Conservation (phyloP, 2,113 vertebrate genomes). For the Tricholaema leucomelas region DNA sequence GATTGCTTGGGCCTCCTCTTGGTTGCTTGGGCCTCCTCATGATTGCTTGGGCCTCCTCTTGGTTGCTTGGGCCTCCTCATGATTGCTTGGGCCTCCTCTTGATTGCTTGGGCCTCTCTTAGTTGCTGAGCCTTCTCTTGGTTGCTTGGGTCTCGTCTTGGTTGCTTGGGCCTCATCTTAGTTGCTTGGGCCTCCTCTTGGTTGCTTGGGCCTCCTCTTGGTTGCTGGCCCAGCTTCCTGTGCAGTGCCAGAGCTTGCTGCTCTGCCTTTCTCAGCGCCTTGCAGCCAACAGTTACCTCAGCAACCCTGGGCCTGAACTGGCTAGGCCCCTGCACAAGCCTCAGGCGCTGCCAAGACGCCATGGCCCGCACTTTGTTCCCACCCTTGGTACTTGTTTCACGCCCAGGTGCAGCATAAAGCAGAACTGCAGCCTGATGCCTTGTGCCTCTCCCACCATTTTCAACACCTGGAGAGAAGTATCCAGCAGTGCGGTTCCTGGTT, state of each 20-base stretch:
- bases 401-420: accelerated
- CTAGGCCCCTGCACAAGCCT: background rate
- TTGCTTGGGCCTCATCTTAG: background rate
- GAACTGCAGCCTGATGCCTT: accelerated
- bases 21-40: too few species aligned
- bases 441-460: background rate
- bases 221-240: background rate
- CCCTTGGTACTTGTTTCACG: accelerated
- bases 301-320: accelerated
- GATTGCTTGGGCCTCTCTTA: background rate
- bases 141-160: background rate
- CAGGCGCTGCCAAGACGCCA: accelerated
- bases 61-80: background rate
- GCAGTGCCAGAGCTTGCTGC: background rate
- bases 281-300: background rate
- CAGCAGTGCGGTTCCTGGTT: background rate
- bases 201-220: background rate
- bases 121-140: too few species aligned
- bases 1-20: too few species aligned
- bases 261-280: background rate
- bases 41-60: too few species aligned
- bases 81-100: background rate
- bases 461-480: background rate
- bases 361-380: accelerated
- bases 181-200: background rate